Conservation (phyloP, 2,888 invertebrate genomes). For the Oxyscelio sp. region DNA sequence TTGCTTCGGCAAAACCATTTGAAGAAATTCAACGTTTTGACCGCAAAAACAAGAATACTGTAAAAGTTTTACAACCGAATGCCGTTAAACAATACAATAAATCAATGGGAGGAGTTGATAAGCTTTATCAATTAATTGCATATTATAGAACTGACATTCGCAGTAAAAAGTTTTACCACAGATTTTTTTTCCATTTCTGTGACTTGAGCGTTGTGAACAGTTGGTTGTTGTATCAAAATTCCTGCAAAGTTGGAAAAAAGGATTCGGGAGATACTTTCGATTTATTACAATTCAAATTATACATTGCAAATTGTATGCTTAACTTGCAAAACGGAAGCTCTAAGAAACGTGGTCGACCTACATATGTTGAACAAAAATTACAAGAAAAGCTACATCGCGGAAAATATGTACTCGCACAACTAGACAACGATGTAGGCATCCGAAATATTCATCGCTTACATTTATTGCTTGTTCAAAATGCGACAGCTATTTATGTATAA, state of each 20-base stretch:
- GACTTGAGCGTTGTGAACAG: no score
- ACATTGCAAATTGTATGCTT: neutral
- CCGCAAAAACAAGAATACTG: conserved; percentile 19
- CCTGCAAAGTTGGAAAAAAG: no score
- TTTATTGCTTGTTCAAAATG: conserved; percentile 46
- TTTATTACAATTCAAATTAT: neutral
- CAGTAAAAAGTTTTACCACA: conserved; percentile 2
- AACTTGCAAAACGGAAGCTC: neutral
- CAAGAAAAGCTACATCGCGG: neutral
- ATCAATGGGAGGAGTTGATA: conserved; percentile 14
- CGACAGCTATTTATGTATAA: conserved; percentile 35
- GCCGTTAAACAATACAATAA: conserved; percentile 39
- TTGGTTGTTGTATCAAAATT: no score
- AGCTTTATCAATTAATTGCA: neutral
- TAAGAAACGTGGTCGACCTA: neutral
- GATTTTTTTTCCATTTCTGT: no score
- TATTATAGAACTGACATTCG: conserved; percentile 8
- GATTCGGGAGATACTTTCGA: no score
- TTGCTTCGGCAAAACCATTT: conserved; percentile 31
- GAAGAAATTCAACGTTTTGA: conserved; percentile 38
- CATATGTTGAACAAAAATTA: neutral
- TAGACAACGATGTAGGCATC: conserved; percentile 35
- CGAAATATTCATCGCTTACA: conserved; percentile 32
- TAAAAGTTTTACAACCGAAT: conserved; percentile 37
- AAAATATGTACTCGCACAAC: no score